Conservation (phyloP, 1,140 invertebrate species). For the Plectrocnemia conspersa region DNA sequence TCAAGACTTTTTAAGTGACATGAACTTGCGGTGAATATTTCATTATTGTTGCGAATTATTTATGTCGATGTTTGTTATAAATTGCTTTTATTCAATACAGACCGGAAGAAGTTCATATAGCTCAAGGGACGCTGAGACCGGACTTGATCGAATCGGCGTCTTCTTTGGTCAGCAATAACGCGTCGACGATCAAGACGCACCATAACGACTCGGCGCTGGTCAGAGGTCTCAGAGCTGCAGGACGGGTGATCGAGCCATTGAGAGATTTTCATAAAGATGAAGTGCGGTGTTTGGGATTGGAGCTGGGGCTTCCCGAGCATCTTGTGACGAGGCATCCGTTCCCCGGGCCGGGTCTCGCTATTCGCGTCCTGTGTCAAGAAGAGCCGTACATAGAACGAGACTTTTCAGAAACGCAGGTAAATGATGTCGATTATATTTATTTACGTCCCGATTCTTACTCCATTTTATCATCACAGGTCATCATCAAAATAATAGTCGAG, state of each 20-base stretch:
- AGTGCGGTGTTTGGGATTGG: slow-evolving; percentile 78
- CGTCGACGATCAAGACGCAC: slow-evolving; percentile 98
- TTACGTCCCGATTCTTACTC: neutral
- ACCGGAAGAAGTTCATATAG: slow-evolving; percentile 80
- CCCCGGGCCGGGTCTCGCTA: slow-evolving; percentile 91
- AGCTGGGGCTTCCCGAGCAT: slow-evolving; percentile 81
- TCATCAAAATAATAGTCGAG: slow-evolving; percentile 91
- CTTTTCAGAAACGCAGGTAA: slow-evolving; percentile 88
- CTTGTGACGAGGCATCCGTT: slow-evolving; percentile 95
- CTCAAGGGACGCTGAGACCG: slow-evolving; percentile 90
- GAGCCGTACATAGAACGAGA: slow-evolving; percentile 94
- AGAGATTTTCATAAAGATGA: slow-evolving; percentile 99
- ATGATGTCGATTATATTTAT: slow-evolving; percentile 14
- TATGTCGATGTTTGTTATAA: slow-evolving; percentile 3
- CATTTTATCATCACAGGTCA: slow-evolving; percentile 53
- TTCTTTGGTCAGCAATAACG: slow-evolving; percentile 74
- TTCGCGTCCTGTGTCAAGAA: slow-evolving; percentile 92
- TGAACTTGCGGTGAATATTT: slow-evolving; percentile 75
- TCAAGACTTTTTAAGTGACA: slow-evolving; percentile 74
- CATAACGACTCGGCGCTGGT: slow-evolving; percentile 98
- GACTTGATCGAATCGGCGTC: slow-evolving; percentile 98
- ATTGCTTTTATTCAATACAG: slow-evolving; percentile 35
- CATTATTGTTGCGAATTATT: neutral
- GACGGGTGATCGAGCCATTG: slow-evolving; percentile 93
- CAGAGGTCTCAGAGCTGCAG: slow-evolving; percentile 76